These are phyloP conservation scores for Polymixis lichenea DNA, from an alignment of 2,888 invertebrate species.

Conservation along the genomic window DNA sequence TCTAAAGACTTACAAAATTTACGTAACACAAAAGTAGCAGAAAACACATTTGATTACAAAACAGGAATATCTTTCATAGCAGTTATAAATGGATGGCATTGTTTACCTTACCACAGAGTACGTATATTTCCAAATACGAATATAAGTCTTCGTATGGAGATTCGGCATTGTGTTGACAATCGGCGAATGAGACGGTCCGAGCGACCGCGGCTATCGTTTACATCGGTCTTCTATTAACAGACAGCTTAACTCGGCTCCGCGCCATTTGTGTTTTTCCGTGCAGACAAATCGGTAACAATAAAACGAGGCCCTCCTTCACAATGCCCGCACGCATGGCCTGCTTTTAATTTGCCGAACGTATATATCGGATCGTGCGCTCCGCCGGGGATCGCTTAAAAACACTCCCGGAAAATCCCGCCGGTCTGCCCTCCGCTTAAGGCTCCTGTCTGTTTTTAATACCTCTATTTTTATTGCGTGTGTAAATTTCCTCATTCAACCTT, in stretches of 20 bases:
- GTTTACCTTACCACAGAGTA: conserved; percentile 25
- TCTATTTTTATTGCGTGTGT: conserved; percentile 75
- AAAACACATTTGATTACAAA: background rate
- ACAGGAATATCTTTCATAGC: background rate
- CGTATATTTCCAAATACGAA: conserved; percentile 22
- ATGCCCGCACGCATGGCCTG: conserved; percentile 87
- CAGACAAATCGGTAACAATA: conserved; percentile 89
- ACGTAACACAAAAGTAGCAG: background rate
- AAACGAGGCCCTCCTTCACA: conserved; percentile 84
- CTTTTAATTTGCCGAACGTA: conserved; percentile 89
- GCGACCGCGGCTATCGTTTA: conserved; percentile 74
- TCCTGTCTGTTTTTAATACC: conserved; percentile 76
- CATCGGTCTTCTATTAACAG: conserved; percentile 86
- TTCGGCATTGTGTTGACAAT: conserved; percentile 56
- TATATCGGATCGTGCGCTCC: conserved; percentile 81
- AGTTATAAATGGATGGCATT: conserved; percentile 12
- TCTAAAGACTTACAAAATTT: background rate
- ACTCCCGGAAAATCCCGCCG: conserved; percentile 83
- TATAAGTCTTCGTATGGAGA: conserved; percentile 37
- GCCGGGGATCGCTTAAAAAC: conserved; percentile 84
- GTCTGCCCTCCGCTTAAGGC: conserved; percentile 71
- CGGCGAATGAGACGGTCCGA: conserved; percentile 60
- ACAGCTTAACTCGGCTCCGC: conserved; percentile 84
- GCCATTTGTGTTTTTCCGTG: conserved; percentile 88
- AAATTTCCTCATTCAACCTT: conserved; percentile 70